Conservation (phyloP, 2,797 vertebrate genomes). For the Valencia hispanica region DNA sequence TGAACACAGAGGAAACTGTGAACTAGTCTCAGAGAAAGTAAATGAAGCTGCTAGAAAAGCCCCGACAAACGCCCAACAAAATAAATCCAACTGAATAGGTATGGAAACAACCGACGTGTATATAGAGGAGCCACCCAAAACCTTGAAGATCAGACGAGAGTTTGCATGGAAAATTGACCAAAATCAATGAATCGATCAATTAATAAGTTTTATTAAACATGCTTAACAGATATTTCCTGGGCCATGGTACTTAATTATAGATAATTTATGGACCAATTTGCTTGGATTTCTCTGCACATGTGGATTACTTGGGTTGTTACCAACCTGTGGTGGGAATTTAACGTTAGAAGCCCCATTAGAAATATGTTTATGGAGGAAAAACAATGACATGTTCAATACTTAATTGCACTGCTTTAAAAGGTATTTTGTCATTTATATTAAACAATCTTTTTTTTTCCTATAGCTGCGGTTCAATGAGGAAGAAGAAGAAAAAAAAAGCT, state of each 20-base stretch:
- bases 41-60: background rate
- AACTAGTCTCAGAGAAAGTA: background rate
- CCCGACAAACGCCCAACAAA: background rate
- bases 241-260: background rate
- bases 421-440: slow-evolving; percentile 63
- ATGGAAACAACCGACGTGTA: background rate
- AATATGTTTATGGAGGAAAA: background rate
- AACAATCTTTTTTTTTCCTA: slow-evolving; percentile 28
- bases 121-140: background rate
- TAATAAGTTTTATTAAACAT: background rate
- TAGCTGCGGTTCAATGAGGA: slow-evolving; percentile 40
- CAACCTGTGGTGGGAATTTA: background rate
- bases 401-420: background rate
- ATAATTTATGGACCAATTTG: background rate
- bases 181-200: too few species aligned
- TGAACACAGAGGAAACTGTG: background rate
- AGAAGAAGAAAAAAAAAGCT: slow-evolving; percentile 41
- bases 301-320: background rate
- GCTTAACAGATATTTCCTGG: background rate
- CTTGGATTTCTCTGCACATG: background rate
- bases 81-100: background rate
- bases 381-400: background rate
- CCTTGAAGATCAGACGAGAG: background rate
- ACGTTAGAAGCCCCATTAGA: background rate
- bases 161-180: background rate